A percentile compares a stretch with the other conserved stretches of the same genome.
phyloP scores from a whole-genome alignment of 92 coral and sea anemone genomes.

The Micromussa lordhowensis region DNA sequence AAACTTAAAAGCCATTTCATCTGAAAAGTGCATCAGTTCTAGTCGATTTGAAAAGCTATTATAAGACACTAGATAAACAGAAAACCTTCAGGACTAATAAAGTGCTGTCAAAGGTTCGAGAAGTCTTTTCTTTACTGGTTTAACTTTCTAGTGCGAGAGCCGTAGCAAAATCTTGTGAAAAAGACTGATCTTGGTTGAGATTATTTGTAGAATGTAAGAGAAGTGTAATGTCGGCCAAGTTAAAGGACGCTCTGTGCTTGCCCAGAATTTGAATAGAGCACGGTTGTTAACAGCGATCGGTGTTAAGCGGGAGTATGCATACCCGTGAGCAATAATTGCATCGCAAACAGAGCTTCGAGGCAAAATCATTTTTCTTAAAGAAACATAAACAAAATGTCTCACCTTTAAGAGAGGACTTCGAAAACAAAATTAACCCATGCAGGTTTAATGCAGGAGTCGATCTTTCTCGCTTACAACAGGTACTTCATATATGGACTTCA shows the following conservation, averaged over 20 bases:
- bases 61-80: slow-evolving; percentile 7
- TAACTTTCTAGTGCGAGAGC: background rate
- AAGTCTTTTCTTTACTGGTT: background rate
- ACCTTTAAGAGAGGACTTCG: background rate
- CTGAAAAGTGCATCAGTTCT: background rate
- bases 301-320: background rate
- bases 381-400: background rate
- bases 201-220: background rate
- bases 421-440: background rate
- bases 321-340: background rate
- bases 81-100: background rate
- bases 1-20: background rate
- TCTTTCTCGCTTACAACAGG: background rate
- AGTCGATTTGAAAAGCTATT: background rate
- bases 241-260: background rate
- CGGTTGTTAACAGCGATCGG: background rate
- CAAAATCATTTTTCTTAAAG: background rate
- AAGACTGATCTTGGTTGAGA: background rate
- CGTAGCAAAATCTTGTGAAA: background rate
- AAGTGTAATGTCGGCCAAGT: background rate
- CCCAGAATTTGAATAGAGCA: background rate
- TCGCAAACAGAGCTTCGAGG: background rate
- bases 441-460: background rate
- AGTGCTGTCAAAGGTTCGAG: background rate
- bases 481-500: background rate